Percentiles rank a stretch among this genome's conserved stretches.
These are phyloP conservation scores for Anolis carolinensis DNA, from an alignment of 2,113 vertebrate genomes.

Conservation along the genomic window DNA sequence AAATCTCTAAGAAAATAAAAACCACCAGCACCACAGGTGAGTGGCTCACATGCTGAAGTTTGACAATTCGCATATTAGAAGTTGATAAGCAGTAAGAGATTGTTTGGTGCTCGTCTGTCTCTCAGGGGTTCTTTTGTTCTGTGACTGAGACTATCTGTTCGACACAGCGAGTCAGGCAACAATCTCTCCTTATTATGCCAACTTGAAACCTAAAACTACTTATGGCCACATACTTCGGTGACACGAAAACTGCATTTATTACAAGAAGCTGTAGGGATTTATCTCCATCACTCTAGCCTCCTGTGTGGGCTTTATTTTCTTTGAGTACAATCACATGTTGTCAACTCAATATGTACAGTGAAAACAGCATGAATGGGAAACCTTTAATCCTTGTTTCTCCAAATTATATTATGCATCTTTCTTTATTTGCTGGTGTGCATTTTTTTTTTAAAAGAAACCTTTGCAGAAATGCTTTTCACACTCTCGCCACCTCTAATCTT, in stretches of 20 bases:
- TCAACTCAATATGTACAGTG: conserved; percentile 72
- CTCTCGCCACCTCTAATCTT: conserved; percentile 47
- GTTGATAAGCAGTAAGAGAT: conserved; percentile 49
- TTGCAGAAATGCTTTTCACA: conserved; percentile 34
- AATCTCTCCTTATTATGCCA: conserved; percentile 74
- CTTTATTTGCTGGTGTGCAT: conserved; percentile 58
- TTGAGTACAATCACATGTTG: conserved; percentile 76
- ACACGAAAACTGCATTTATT: conserved; percentile 74
- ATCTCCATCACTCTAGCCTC: conserved; percentile 65
- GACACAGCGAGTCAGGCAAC: conserved; percentile 71
- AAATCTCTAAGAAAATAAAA: conserved; percentile 48
- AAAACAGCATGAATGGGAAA: conserved; percentile 77
- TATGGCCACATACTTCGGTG: conserved; percentile 70
- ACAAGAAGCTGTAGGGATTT: conserved; percentile 73
- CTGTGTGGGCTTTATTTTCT: conserved; percentile 75
- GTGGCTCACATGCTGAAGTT: conserved; percentile 47
- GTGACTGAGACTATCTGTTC: conserved; percentile 64
- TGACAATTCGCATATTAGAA: conserved; percentile 62
- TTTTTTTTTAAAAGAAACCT: conserved; percentile 52
- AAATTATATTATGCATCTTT: conserved; percentile 79
- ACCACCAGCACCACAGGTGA: neutral
- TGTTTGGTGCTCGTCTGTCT: neutral
- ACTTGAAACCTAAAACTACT: conserved; percentile 71
- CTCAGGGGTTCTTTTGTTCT: conserved; percentile 64
- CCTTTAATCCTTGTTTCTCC: conserved; percentile 79